Percentiles rank a stretch among this genome's conserved stretches.
phyloP scores from a whole-genome alignment of 2,113 vertebrate genomes.

The Orcinus orca region DNA sequence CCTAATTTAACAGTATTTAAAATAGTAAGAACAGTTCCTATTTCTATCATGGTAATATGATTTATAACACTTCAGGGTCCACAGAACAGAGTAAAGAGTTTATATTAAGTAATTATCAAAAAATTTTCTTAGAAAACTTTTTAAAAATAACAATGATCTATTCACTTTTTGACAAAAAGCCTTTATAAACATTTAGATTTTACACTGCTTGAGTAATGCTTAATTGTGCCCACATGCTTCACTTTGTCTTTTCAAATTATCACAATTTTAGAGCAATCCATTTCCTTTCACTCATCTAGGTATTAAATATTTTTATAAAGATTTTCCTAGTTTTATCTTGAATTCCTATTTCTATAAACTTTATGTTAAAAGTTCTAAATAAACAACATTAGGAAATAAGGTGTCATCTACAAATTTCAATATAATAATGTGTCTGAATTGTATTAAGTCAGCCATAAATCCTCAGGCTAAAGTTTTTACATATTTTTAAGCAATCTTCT shows the following conservation, averaged over 20 bases:
- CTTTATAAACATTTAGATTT: neutral
- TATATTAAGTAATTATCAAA: conserved; percentile 9
- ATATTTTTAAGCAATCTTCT: neutral
- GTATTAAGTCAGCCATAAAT: neutral
- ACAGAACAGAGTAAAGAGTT: neutral
- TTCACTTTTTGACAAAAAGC: neutral
- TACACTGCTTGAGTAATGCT: neutral
- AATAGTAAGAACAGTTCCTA: neutral
- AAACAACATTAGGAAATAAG: neutral
- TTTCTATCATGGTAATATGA: neutral
- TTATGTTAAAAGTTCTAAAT: neutral
- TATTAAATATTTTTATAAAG: neutral
- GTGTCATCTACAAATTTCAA: neutral
- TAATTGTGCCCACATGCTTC: neutral
- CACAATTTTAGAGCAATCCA: neutral
- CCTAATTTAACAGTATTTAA: conserved; percentile 55
- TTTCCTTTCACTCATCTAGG: neutral
- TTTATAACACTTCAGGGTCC: neutral
- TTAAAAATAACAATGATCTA: neutral
- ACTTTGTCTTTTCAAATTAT: neutral
- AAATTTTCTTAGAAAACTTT: neutral
- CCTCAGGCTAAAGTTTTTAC: neutral
- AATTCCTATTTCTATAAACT: neutral
- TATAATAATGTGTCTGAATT: conserved; percentile 15
- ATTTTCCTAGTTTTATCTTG: conserved; percentile 10